Evolutionary conservation across 2,797 vertebrate species (phyloP), one percentile per base, ranked within the genome.

Genomic region (Falco cherrug): DNA sequence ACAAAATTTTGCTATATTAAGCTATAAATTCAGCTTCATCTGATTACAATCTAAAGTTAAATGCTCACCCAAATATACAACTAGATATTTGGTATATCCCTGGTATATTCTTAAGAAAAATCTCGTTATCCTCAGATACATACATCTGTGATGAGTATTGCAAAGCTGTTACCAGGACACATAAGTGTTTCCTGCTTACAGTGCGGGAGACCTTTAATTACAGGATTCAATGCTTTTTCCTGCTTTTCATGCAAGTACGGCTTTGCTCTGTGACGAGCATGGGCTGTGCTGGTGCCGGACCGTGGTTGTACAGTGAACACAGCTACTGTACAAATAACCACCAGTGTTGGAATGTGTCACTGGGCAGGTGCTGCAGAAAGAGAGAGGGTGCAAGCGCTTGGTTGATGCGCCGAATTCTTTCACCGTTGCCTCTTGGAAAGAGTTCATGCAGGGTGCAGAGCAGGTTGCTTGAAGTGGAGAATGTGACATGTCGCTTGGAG

Each of bases 1-100:
- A 51, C 20, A 75, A 84, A 92, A 78, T 73, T 90, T 45, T 76
- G 25, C 61, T 69, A 28, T 78, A 84, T 84, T 78, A 86, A 94
- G 57, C 61, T 57, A 26, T 84, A 78, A 50, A 35, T 81, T 90
- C 75, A 77, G 12, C 48, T 87, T 63, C 19, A 50, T 86, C n/a
- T 69, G 57, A 80, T 91, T 94, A 53, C 28, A 31, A 74, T 77
- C 51, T 79, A 22, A 82, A 81, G 54, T 78, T 88, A 88, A 90
- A 75, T 22, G 28, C 37, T 91, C 54, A 82, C 69, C 65, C 67
- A 94, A 90, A 90, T 84, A 87, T 29, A 69, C 60, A 68, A 18
- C 61, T 77, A 81, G 20, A 25, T 83, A 43, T 79, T 84, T 75
- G 18, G 17, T 79, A 68, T 61, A 56, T 51, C 24, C 29, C 25